Conservation (phyloP, 2,888 invertebrate genomes). For the Beris chalybata region DNA sequence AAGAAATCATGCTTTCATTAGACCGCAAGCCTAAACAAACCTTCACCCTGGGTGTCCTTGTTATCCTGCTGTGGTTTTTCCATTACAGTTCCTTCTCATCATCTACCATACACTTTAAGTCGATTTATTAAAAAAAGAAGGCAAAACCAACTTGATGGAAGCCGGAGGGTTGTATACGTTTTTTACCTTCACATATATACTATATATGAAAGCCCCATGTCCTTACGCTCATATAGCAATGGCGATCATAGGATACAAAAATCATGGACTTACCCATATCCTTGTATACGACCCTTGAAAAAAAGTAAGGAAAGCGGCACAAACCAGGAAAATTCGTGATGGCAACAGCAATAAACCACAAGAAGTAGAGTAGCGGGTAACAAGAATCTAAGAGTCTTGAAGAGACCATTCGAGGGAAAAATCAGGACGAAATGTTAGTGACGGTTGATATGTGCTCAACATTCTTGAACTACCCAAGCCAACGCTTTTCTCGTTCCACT, state of each 20-base stretch:
- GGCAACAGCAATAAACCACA: neutral
- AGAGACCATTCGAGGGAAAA: neutral
- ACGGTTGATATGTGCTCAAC: slow-evolving; percentile 32
- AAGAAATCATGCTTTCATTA: too few species aligned
- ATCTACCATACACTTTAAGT: neutral
- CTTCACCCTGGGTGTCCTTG: slow-evolving; percentile 6
- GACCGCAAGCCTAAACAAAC: slow-evolving; percentile 5
- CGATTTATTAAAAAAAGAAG: neutral
- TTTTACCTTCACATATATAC: neutral
- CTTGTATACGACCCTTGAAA: neutral
- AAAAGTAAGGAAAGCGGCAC: neutral
- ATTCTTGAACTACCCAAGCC: neutral
- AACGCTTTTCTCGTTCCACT: too few species aligned
- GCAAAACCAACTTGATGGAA: neutral
- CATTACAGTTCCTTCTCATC: slow-evolving; percentile 1
- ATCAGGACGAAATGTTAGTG: slow-evolving; percentile 18
- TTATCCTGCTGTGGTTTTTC: slow-evolving; percentile 18
- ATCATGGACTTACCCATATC: neutral
- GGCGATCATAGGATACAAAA: too few species aligned
- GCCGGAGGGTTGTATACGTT: neutral
- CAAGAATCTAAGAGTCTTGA: neutral
- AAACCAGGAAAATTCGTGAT: neutral
- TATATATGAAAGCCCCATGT: neutral
- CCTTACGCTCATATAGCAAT: neutral
- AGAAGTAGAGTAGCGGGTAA: neutral